Conservation (phyloP, 2,888 invertebrate species). For the Agonopterix arenella region DNA sequence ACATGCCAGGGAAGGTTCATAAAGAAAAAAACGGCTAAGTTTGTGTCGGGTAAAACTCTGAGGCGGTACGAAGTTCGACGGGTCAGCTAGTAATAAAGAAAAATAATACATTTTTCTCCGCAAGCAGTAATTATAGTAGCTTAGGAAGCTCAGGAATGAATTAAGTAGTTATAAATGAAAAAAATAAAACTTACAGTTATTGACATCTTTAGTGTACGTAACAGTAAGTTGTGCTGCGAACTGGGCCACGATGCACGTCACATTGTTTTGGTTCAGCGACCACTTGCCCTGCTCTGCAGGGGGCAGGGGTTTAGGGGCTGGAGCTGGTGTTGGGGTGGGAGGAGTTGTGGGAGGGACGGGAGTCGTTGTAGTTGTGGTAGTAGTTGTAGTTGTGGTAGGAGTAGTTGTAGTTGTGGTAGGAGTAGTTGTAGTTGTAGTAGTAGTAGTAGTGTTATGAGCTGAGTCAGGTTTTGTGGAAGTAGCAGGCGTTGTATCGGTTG, state of each 20-base stretch:
- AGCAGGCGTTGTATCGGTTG: too few relatives aligned
- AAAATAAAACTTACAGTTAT: constrained; percentile 4
- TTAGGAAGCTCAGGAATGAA: too few relatives aligned
- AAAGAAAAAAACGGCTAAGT: too few relatives aligned
- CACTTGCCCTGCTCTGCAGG: constrained; percentile 49
- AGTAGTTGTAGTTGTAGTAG: constrained; percentile 17
- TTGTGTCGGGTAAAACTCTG: too few relatives aligned
- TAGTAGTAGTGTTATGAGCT: background rate
- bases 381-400: constrained; percentile 47
- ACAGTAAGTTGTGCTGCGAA: constrained; percentile 82
- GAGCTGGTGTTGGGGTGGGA: constrained; percentile 28
- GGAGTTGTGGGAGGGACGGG: constrained; percentile 38
- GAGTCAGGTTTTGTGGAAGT: too few relatives aligned
- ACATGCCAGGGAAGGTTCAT: too few relatives aligned
- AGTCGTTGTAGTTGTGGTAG: constrained; percentile 65
- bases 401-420: constrained; percentile 34
- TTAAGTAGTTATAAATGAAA: too few relatives aligned
- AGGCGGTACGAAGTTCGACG: too few relatives aligned
- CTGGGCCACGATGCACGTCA: constrained; percentile 80
- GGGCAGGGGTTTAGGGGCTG: constrained; percentile 35
- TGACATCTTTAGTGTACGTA: constrained; percentile 48
- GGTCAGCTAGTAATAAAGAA: too few relatives aligned
- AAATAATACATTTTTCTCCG: too few relatives aligned
- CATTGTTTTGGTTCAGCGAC: constrained; percentile 49
- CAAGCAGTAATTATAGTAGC: too few relatives aligned